These are phyloP conservation scores for Chloropsis cyanopogon DNA, from an alignment of 2,113 vertebrate genomes.

Conservation along the genomic window DNA sequence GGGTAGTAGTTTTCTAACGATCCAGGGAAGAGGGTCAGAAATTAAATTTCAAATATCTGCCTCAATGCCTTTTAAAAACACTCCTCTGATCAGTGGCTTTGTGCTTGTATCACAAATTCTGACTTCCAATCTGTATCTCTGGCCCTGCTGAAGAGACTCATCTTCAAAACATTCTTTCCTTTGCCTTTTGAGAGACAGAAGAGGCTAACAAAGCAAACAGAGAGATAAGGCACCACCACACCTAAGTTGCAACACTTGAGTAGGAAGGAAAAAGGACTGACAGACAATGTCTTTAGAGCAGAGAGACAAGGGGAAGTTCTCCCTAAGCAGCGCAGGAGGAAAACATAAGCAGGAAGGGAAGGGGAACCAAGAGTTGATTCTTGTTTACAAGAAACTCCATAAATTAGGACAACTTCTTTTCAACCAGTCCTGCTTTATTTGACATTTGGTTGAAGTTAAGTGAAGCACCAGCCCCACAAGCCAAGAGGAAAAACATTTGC, in stretches of 20 bases:
- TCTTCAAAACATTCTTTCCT: neutral
- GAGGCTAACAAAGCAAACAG: neutral
- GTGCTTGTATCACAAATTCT: neutral
- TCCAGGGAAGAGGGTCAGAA: neutral
- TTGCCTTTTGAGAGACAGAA: neutral
- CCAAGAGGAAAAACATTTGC: slow-evolving; percentile 2
- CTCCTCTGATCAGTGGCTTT: neutral
- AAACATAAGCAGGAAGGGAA: slow-evolving; percentile 46
- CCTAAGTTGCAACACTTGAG: neutral
- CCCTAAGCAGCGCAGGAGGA: neutral
- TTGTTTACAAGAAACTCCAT: slow-evolving; percentile 21
- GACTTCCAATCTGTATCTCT: fast-evolving
- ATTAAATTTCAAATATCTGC: neutral
- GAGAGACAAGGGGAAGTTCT: slow-evolving; percentile 8
- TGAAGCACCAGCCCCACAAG: neutral
- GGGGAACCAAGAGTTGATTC: neutral
- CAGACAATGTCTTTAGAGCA: neutral
- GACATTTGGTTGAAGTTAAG: slow-evolving; percentile 31
- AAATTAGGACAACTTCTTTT: slow-evolving; percentile 4
- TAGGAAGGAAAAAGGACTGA: neutral
- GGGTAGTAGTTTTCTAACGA: neutral
- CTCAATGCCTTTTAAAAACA: neutral
- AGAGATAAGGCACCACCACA: neutral
- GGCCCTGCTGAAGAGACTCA: neutral
- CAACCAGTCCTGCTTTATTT: neutral